phyloP scores from a whole-genome alignment of 2,113 vertebrate genomes.

The Puffinus mauretanicus region DNA sequence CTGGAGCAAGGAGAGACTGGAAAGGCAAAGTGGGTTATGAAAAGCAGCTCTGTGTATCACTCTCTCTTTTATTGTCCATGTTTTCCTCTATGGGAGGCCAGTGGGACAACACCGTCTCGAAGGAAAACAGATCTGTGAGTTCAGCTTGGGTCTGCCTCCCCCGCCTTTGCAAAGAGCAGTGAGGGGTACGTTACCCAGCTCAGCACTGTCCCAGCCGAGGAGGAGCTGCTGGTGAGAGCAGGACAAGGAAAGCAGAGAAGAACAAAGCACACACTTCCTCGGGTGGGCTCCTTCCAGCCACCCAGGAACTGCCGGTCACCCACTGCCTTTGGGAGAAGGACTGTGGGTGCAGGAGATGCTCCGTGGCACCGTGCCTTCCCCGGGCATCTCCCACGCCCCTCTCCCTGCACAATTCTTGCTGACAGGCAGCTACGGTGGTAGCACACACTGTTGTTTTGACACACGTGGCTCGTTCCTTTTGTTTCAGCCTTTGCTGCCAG shows the following conservation, averaged over 20 bases:
- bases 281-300: neutral
- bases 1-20: neutral
- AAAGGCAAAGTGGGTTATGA: neutral
- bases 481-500: neutral
- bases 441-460: neutral
- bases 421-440: neutral
- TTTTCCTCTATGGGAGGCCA: neutral
- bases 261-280: neutral
- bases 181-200: neutral
- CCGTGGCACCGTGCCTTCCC: neutral
- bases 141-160: neutral
- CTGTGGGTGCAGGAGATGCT: neutral
- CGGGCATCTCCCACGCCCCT: fast-evolving
- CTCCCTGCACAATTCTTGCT: neutral
- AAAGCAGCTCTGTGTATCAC: neutral
- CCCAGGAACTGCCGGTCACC: neutral
- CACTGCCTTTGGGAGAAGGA: neutral
- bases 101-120: neutral
- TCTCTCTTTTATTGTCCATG: neutral
- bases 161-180: neutral
- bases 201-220: neutral
- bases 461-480: fast-evolving
- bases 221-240: neutral
- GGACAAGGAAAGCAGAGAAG: neutral
- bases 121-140: neutral